Conservation (phyloP, 2,888 invertebrate species). For the Dolichomitus sp. region DNA sequence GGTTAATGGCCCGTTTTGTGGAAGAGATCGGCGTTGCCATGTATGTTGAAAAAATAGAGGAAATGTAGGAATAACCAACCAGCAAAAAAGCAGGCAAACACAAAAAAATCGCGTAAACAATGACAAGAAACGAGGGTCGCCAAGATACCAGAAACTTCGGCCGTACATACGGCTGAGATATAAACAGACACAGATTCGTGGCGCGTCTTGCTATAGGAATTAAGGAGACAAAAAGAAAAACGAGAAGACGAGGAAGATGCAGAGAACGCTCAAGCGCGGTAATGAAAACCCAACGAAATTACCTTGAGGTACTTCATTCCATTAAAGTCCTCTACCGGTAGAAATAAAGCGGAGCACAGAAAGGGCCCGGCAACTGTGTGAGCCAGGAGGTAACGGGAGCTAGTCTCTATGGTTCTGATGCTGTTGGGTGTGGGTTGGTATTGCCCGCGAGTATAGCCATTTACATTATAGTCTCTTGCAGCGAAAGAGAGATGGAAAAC, state of each 20-base stretch:
- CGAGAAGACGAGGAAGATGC: constrained; percentile 32
- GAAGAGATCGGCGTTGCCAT: not conserved
- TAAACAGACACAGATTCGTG: constrained; percentile 53
- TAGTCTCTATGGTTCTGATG: constrained; percentile 46
- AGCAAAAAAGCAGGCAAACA: not conserved
- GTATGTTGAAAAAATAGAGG: not conserved
- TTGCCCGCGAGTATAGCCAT: constrained; percentile 51
- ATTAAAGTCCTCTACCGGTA: constrained; percentile 64
- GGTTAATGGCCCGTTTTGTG: not conserved
- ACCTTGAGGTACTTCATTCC: constrained; percentile 69
- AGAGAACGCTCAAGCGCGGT: constrained; percentile 59
- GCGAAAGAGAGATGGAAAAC: constrained; percentile 42
- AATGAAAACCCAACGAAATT: constrained; percentile 71
- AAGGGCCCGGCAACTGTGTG: constrained; percentile 22
- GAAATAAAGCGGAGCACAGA: constrained; percentile 62
- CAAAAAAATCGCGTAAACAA: not conserved
- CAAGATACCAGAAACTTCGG: not conserved
- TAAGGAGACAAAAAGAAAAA: constrained; percentile 25
- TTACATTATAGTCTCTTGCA: constrained; percentile 66
- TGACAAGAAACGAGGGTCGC: not conserved
- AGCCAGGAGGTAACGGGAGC: constrained; percentile 36
- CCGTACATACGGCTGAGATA: constrained; percentile 40
- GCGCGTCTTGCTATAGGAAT: constrained; percentile 44
- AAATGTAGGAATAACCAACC: not conserved
- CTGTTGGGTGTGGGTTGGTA: constrained; percentile 30